phyloP scores from a whole-genome alignment of 2,888 invertebrate genomes.

The Nasonovia ribisnigri region DNA sequence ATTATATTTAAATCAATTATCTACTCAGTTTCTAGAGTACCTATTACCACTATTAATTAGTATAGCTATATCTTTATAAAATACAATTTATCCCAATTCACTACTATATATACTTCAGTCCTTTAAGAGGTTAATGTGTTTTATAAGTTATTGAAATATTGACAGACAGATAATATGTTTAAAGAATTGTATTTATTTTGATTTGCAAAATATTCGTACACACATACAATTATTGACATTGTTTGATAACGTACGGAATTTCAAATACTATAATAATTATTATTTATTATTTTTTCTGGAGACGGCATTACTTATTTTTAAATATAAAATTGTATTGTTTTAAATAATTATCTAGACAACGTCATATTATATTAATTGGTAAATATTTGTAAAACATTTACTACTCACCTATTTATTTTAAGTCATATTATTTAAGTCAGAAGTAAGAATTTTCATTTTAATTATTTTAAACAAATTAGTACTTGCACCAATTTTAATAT shows the following conservation, averaged over 20 bases:
- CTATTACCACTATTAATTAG: background rate
- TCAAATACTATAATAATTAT: background rate
- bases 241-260: background rate
- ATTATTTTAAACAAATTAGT: background rate
- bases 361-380: background rate
- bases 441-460: background rate
- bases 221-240: background rate
- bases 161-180: background rate
- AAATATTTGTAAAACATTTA: background rate
- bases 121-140: background rate
- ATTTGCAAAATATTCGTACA: background rate
- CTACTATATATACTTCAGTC: background rate
- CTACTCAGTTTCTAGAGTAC: too few relatives aligned
- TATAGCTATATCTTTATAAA: background rate
- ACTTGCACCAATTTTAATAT: background rate
- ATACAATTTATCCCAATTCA: background rate
- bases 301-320: background rate
- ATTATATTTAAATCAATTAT: background rate
- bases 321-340: background rate
- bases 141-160: background rate
- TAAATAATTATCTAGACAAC: background rate
- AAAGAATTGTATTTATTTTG: background rate
- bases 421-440: background rate
- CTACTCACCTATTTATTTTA: background rate
- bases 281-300: background rate